Base-by-base conservation (phyloP, 2,797 vertebrate species). In the Trematomus bernacchii region DNA sequence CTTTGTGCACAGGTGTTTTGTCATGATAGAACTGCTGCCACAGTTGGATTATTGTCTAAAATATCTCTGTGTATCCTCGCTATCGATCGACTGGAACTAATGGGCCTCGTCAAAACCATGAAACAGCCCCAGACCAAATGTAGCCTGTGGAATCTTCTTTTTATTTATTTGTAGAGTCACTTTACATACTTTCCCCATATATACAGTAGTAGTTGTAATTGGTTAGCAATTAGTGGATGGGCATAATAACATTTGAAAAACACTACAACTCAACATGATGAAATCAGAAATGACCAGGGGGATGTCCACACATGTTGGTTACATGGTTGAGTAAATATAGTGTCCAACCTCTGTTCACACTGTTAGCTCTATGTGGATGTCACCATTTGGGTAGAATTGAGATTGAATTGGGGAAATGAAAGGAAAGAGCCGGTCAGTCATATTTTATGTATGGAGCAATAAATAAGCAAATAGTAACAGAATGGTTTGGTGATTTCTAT, bases 371-470 rank as follows among this genome's bases (percentile, higher is more conserved):
- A 33, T 73, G 30, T 57, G 52, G 43, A 50, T 54, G 65, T 71
- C 40, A 23, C 18, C 12, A 52, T 82, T 54, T 74, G 11, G 0
- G 19, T 64, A 27, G 58, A 82, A 86, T 86, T 85, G 67, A 80
- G 55, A 91, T 76, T 76, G 77, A 85, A 84, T 79, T 52, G 43
- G 50, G 59, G 66, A 69, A 83, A 85, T 47, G 46, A 68, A 82
- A 80, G 63, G 64, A 82, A 85, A 85, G 68, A 48, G 55, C 46
- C 3, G 11, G 30, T 85, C 60, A 74, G 74, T 87, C 84, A 92
- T 92, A 86, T 90, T 93, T 93, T 92, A 92, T 93, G 88, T 83
- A 92, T 90, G 66, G 57, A 77, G 15, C 58, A 74, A 80, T 82
- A 89, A 91, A 90, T 85, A 91, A 92, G 79, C 82, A 92, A 92